Evolutionary conservation across 2,888 invertebrate genomes (phyloP).

Genomic region (Congeria kusceri): DNA sequence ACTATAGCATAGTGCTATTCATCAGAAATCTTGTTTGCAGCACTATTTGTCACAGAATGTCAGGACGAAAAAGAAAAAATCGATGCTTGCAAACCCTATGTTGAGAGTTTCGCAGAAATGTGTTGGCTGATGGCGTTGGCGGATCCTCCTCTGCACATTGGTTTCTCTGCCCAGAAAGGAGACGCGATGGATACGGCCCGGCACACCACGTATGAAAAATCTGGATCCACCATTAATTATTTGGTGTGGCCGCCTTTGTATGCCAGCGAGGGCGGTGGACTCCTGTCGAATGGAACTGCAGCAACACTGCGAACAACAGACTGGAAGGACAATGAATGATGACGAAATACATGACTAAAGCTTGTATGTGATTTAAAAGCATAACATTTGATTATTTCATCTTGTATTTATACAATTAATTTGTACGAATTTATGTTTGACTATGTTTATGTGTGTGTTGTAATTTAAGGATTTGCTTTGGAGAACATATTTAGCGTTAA

Average conservation of each 20-base stretch:
- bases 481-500: too few relatives aligned
- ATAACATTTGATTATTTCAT: too few relatives aligned
- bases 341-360: too few relatives aligned
- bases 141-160: conserved; percentile 48
- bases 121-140: conserved; percentile 52
- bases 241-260: conserved; percentile 51
- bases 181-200: conserved; percentile 26
- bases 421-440: too few relatives aligned
- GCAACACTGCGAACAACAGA: conserved; percentile 21
- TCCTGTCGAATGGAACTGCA: conserved; percentile 45
- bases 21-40: too few relatives aligned
- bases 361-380: too few relatives aligned
- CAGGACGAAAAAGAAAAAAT: conserved; percentile 10
- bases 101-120: conserved; percentile 44
- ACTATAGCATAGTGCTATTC: too few relatives aligned
- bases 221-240: conserved; percentile 38
- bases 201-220: conserved; percentile 24
- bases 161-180: conserved; percentile 27
- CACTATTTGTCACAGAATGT: too few relatives aligned
- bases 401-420: too few relatives aligned
- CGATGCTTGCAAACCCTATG: conserved; percentile 28
- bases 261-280: conserved; percentile 37
- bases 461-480: too few relatives aligned
- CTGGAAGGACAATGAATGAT: not conserved
- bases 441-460: too few relatives aligned